Base-by-base conservation (phyloP, 2,113 vertebrate genomes). In the Lates calcarifer region DNA sequence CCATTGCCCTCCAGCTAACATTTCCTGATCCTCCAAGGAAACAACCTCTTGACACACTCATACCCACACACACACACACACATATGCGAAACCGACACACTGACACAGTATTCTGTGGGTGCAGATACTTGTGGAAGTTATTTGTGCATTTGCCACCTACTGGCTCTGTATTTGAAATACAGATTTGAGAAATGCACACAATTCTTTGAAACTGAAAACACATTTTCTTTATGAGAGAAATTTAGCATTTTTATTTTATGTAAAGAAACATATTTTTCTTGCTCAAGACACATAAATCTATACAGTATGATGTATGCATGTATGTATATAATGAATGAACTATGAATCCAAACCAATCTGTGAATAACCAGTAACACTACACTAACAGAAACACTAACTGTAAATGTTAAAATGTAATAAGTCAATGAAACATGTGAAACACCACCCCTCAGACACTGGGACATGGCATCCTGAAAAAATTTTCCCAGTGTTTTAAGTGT, bases 11-110 rank as follows among this genome's bases (percentile, higher is more conserved):
- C 64, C 31, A 67, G 47, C 66, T 56, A 73, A 37, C 64, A 62
- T 78, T 43, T 24, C 51, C 41, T 66, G 51, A 82, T 84, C 68
- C 79, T 72, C 22, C 60, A 64, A 77, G 58, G 79, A 73, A 70
- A 63, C 69, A 43, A 65, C 20, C 39, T 64, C 49, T 62, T 39
- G 14, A 66, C 17, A 41, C 37, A 49, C 29, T 4, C 41, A 28
- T 20, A 73, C 62, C 61, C 37, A 18, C 41, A 63, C 74, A 79
- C 63, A 47, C 63, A 47, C 45, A 67, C 28, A 55, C 18, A 67
- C 28, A 63, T 24, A 55, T 43, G 13, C 12, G 55, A 26, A 18
- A 62, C 11, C 13, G 13, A 70, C 49, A 33, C 28, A 45, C 10
- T 62, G 20, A 18, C 22, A 58, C 13, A 66, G 33, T 33, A 6